phyloP scores from a whole-genome alignment of 2,888 invertebrate genomes.

The Apamea monoglypha region DNA sequence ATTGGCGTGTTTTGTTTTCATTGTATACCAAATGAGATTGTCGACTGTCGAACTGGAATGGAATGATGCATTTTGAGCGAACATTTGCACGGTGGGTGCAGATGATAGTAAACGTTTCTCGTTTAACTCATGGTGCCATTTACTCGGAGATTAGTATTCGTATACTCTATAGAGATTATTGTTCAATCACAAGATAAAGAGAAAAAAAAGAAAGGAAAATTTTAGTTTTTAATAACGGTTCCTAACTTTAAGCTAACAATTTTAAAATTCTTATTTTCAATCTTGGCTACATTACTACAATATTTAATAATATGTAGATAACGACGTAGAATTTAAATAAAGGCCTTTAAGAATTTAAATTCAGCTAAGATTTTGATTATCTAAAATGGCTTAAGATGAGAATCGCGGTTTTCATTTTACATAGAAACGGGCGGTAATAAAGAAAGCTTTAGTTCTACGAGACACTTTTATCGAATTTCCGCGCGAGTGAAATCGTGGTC shows the following conservation, averaged over 20 bases:
- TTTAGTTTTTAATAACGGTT: background rate
- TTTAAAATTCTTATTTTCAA: too few relatives aligned
- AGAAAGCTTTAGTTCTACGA: conserved; percentile 37
- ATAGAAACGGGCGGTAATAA: conserved; percentile 30
- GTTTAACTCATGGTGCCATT: background rate
- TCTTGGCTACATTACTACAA: background rate
- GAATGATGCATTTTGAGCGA: conserved; percentile 8
- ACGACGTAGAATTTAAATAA: background rate
- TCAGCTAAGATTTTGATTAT: background rate
- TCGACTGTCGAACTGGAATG: conserved; percentile 15
- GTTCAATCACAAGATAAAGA: background rate
- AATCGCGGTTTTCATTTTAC: conserved; percentile 5
- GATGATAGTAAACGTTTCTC: background rate
- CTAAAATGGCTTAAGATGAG: background rate
- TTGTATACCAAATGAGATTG: background rate
- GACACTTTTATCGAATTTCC: conserved; percentile 50
- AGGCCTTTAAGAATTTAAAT: background rate
- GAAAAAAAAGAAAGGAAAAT: background rate
- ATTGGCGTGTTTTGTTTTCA: conserved; percentile 23
- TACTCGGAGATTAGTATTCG: background rate
- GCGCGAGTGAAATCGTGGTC: conserved; percentile 6
- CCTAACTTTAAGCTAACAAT: too few relatives aligned
- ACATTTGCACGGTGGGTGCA: background rate
- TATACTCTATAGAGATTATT: background rate
- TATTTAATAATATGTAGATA: background rate